Conservation (phyloP, 2,113 vertebrate genomes). For the Chloroceryle aenea region DNA sequence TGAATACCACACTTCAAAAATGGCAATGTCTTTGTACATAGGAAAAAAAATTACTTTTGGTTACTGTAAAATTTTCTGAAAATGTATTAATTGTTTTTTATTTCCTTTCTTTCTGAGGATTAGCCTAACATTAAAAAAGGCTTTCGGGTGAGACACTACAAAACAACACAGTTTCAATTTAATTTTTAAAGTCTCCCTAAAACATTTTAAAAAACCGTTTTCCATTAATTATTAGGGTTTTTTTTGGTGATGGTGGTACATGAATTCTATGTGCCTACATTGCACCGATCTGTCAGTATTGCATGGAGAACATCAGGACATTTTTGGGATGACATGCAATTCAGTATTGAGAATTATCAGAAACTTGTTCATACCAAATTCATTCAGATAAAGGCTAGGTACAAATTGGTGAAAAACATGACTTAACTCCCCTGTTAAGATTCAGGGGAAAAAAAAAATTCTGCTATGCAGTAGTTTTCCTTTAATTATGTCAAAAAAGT, state of each 20-base stretch:
- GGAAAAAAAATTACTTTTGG: background rate
- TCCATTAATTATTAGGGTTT: background rate
- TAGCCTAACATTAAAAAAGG: background rate
- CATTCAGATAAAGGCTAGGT: background rate
- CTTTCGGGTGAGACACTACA: background rate
- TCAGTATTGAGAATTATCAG: background rate
- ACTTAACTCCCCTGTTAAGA: background rate
- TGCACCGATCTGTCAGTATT: background rate
- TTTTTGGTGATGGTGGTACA: background rate
- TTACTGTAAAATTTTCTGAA: background rate
- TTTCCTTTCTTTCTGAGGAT: background rate
- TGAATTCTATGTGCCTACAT: background rate
- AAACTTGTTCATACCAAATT: background rate
- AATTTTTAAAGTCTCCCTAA: background rate
- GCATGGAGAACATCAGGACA: background rate
- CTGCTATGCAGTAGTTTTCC: background rate
- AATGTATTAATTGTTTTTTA: background rate
- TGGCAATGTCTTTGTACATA: background rate
- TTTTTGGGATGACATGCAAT: fast-evolving
- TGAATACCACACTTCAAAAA: background rate
- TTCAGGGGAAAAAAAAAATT: background rate
- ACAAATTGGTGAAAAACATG: background rate
- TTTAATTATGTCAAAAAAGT: background rate
- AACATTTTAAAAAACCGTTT: background rate
- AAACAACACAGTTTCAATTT: background rate